Percentiles rank a stretch among this genome's conserved stretches.
phyloP scores from a whole-genome alignment of 2,113 vertebrate genomes.

The Trematocara nigrifrons region DNA sequence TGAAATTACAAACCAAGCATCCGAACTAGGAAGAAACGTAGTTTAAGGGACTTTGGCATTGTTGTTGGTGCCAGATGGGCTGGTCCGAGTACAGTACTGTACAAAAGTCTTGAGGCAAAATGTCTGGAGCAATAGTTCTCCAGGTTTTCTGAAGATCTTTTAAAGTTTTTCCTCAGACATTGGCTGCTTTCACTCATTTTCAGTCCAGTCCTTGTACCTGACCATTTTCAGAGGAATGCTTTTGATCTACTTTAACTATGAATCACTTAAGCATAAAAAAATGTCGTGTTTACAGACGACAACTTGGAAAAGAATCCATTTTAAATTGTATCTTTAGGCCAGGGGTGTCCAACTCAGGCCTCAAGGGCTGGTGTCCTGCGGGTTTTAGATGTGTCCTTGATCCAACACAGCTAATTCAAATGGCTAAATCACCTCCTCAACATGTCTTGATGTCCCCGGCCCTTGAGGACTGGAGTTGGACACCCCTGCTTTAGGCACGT shows the following conservation, averaged over 20 bases:
- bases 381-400: too few species aligned
- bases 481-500: too few species aligned
- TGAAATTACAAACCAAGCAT: neutral
- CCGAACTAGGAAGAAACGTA: neutral
- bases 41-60: neutral
- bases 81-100: neutral
- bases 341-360: neutral
- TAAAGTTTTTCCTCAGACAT: neutral
- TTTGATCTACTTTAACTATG: neutral
- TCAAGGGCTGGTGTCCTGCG: neutral
- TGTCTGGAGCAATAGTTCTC: neutral
- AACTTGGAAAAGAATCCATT: neutral
- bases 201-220: neutral
- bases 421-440: too few species aligned
- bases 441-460: too few species aligned
- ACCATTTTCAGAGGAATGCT: neutral
- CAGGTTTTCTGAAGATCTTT: neutral
- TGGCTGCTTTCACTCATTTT: neutral
- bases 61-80: neutral
- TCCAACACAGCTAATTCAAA: too few species aligned
- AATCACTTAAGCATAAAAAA: neutral
- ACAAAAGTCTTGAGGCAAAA: neutral
- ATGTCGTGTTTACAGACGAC: fast-evolving
- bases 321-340: neutral
- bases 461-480: too few species aligned